phyloP scores from a whole-genome alignment of 1,140 invertebrate genomes.

The Leptonema lineaticorne region DNA sequence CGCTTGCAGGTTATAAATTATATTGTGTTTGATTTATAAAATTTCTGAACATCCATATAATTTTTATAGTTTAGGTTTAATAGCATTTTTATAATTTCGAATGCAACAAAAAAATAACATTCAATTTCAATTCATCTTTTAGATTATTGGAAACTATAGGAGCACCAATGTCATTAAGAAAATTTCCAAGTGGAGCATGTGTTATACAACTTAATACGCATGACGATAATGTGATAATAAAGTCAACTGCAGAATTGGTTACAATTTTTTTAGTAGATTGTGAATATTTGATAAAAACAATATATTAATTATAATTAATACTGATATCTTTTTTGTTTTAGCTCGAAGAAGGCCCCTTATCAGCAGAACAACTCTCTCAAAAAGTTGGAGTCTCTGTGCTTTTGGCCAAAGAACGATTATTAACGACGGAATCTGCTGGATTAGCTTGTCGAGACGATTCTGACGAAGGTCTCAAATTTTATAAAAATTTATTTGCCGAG shows the following conservation, averaged over 20 bases:
- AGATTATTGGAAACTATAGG: slow-evolving; percentile 62
- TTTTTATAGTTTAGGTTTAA: no score
- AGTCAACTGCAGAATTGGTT: slow-evolving; percentile 71
- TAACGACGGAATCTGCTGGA: slow-evolving; percentile 80
- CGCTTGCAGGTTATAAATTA: slow-evolving; percentile 73
- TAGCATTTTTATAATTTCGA: neutral
- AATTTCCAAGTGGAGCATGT: slow-evolving; percentile 89
- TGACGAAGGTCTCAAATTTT: slow-evolving; percentile 90
- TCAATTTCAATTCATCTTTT: slow-evolving; percentile 13
- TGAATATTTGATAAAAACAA: neutral
- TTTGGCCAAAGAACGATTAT: slow-evolving; percentile 82
- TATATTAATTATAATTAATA: no score
- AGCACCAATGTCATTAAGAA: slow-evolving; percentile 76
- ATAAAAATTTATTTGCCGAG: slow-evolving; percentile 76
- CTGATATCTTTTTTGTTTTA: slow-evolving; percentile 59
- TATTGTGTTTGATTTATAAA: slow-evolving; percentile 40
- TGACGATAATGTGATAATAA: slow-evolving; percentile 74
- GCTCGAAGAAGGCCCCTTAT: slow-evolving; percentile 74
- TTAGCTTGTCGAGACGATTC: slow-evolving; percentile 91
- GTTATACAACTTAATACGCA: slow-evolving; percentile 82
- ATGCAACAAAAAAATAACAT: neutral
- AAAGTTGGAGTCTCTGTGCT: slow-evolving; percentile 81
- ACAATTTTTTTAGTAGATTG: neutral
- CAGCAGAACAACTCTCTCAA: slow-evolving; percentile 84
- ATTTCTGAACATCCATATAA: neutral